These are phyloP conservation scores for Dicycla oo DNA, from an alignment of 2,888 invertebrate genomes.

Conservation along the genomic window DNA sequence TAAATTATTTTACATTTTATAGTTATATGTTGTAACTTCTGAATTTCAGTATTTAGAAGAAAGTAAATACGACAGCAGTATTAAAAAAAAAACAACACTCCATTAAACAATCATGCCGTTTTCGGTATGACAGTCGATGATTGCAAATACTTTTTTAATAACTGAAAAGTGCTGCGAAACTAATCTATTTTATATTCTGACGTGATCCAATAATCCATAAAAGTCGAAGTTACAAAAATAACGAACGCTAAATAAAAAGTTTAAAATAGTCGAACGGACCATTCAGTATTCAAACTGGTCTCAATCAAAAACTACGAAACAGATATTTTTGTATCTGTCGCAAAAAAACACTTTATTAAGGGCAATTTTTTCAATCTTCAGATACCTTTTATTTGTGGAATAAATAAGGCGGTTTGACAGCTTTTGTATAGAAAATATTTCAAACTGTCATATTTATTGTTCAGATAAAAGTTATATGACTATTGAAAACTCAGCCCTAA, in stretches of 20 bases:
- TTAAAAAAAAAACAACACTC: not conserved
- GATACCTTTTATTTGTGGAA: no score
- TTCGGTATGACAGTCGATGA: not conserved
- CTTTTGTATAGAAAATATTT: no score
- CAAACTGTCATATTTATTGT: no score
- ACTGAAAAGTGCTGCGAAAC: not conserved
- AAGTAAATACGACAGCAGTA: not conserved
- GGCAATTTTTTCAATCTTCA: no score
- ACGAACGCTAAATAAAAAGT: conserved; percentile 10
- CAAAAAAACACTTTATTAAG: no score
- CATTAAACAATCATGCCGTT: not conserved
- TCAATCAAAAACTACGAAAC: not conserved
- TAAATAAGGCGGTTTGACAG: no score
- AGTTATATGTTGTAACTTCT: no score
- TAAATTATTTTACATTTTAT: no score
- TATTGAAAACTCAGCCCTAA: no score
- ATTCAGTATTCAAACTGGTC: not conserved
- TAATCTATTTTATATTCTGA: conserved; percentile 4
- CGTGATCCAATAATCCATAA: conserved; percentile 8
- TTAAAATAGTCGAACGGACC: not conserved
- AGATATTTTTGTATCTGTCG: not conserved
- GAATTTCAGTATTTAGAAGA: not conserved
- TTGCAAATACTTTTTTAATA: conserved; percentile 5
- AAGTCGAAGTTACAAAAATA: conserved; percentile 9
- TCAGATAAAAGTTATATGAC: no score